Percentiles rank a stretch among this genome's conserved stretches.
These are phyloP conservation scores for Nephila pilipes DNA, from an alignment of 1,140 invertebrate species.

Conservation along the genomic window DNA sequence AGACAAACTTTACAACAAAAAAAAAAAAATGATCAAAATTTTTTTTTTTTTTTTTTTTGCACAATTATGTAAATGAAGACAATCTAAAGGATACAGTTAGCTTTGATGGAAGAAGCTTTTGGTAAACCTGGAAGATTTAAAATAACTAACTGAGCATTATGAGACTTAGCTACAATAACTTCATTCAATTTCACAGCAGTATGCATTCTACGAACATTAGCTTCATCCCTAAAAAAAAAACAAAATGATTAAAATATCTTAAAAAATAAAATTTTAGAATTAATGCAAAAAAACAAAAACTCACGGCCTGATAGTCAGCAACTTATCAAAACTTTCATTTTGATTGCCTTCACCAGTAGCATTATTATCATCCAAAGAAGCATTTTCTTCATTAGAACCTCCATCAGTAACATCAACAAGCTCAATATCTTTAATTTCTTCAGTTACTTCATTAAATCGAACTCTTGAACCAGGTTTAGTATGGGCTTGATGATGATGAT, in stretches of 20 bases:
- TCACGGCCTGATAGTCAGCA: conserved; percentile 65
- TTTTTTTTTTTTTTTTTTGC: no score
- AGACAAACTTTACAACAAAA: no score
- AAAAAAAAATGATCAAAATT: no score
- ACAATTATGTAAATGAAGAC: no score
- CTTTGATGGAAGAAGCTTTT: conserved; percentile 61
- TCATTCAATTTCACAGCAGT: conserved; percentile 99
- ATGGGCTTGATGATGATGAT: conserved; percentile 60
- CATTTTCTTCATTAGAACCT: background rate
- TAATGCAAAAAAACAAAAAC: background rate
- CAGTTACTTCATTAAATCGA: conserved; percentile 62
- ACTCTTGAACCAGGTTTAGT: conserved; percentile 48
- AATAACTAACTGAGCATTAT: conserved; percentile 98
- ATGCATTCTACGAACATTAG: conserved; percentile 98
- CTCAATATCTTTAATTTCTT: conserved; percentile 66
- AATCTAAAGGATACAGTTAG: conserved; percentile 76
- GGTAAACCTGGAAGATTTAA: conserved; percentile 98
- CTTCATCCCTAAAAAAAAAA: conserved; percentile 85
- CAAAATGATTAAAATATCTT: background rate
- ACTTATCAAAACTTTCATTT: conserved; percentile 56
- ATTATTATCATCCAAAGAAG: background rate
- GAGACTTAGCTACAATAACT: conserved; percentile 97
- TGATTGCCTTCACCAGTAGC: conserved; percentile 12
- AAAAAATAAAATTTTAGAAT: background rate
- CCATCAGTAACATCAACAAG: conserved; percentile 46